Evolutionary conservation across 2,888 invertebrate genomes (phyloP), one percentile per base, ranked within the genome.

Genomic region (Euzophera pinguis): DNA sequence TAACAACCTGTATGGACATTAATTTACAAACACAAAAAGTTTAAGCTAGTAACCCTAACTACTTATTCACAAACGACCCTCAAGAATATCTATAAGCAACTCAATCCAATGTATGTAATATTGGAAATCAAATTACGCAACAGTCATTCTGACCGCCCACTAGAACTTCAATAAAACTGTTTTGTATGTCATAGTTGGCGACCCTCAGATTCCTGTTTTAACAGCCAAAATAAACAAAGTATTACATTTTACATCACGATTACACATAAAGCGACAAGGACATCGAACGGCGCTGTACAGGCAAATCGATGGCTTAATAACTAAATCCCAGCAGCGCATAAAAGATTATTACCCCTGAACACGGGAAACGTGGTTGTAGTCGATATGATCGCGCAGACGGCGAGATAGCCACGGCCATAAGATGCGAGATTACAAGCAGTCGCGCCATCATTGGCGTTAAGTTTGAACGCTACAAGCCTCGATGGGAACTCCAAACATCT

Each of bases 401-500:
- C 5, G 22, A 67, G 71, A 75, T 78, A 70, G 62, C 60, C 64
- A 58, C 56, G 59, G 62, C 62, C 61, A 60, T 67, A 60, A 73
- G 75, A 75, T 76, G 58, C 56, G 58, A 72, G 75, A 75, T 78
- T 71, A 69, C 62, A 58, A 52, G 59, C 60, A 59, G 66, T 65
- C 69, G 63, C 63, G 67, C 55, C 58, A 55, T 55, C 56, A 55
- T 52, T 58, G 58, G 64, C 62, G 61, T 61, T 62, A 60, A 63
- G 73, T 75, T 72, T 73, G 69, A 70, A 68, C 67, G 66, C 57
- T 56, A 55, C 59, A 56, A 56, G 64, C 65, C 54, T 60, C 72
- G 65, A 65, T 78, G 76, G 76, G 76, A 80, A 80, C 79, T 62
- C 71, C 72, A 79, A 81, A 81, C 80, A 82, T 69, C 66, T 63